Percentiles rank a stretch among this genome's conserved stretches.
Evolutionary conservation across 2,888 invertebrate species (phyloP).

Genomic region (Agapostemon virescens): DNA sequence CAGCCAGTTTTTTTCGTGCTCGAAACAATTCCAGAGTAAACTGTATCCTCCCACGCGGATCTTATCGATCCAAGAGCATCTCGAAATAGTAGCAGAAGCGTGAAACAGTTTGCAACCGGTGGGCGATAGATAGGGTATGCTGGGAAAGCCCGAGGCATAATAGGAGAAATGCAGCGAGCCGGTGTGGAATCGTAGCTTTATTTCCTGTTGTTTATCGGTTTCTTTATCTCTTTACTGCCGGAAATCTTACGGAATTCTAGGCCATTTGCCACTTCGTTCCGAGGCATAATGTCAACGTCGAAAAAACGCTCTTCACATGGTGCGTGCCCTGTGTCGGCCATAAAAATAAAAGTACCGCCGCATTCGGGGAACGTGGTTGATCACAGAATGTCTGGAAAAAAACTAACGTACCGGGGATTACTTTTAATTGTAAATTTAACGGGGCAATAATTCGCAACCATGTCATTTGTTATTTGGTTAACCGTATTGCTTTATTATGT

Average conservation of each 20-base stretch:
- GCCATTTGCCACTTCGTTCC: not conserved
- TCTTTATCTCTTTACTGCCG: constrained; percentile 11
- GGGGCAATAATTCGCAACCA: not conserved
- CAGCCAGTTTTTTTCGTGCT: not conserved
- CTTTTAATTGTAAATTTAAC: not conserved
- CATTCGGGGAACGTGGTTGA: not conserved
- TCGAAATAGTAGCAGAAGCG: constrained; percentile 41
- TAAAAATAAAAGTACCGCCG: not conserved
- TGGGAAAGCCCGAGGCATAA: constrained; percentile 32
- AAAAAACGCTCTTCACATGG: not conserved
- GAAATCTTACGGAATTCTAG: not conserved
- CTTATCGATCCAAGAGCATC: constrained; percentile 36
- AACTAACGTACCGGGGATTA: no score
- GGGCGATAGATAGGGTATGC: constrained; percentile 22
- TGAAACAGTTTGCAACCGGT: constrained; percentile 47
- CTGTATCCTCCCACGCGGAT: constrained; percentile 9
- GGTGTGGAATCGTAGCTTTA: not conserved
- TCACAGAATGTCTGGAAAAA: not conserved
- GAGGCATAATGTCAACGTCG: not conserved
- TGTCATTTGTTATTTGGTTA: no score
- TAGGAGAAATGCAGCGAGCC: constrained; percentile 18
- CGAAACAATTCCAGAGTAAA: not conserved
- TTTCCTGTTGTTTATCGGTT: constrained; percentile 34
- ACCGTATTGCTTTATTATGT: no score
- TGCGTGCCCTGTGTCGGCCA: not conserved